These are phyloP conservation scores for Auanema sp. DNA, from an alignment of 2,888 invertebrate species.

Conservation along the genomic window DNA sequence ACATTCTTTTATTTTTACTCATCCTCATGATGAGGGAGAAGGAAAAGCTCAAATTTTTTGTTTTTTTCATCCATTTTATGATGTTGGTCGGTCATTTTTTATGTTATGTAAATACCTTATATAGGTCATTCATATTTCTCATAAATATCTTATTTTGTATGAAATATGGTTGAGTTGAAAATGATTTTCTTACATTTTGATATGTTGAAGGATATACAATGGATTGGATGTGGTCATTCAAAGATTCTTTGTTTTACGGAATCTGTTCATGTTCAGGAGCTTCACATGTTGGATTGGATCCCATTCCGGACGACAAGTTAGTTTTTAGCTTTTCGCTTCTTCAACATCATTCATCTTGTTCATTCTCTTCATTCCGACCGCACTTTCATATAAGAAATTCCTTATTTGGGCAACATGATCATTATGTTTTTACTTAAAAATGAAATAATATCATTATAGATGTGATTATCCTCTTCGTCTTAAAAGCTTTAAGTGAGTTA, in stretches of 20 bases:
- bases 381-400: not conserved
- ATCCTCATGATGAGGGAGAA: too few relatives aligned
- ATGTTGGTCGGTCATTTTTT: too few relatives aligned
- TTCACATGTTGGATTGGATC: slow-evolving; percentile 31
- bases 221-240: slow-evolving; percentile 63
- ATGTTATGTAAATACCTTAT: too few relatives aligned
- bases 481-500: slow-evolving; percentile 39
- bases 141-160: too few relatives aligned
- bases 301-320: slow-evolving; percentile 41
- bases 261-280: slow-evolving; percentile 56
- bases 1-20: too few relatives aligned
- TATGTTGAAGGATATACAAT: slow-evolving; percentile 27
- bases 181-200: slow-evolving; percentile 3
- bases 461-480: slow-evolving; percentile 38
- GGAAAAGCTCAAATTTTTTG: too few relatives aligned
- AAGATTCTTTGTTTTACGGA: slow-evolving; percentile 62
- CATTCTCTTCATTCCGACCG: not conserved
- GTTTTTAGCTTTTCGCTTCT: slow-evolving; percentile 13
- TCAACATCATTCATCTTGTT: too few relatives aligned
- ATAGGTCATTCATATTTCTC: too few relatives aligned
- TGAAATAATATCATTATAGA: slow-evolving; percentile 24
- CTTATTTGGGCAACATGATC: not conserved
- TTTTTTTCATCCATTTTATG: too few relatives aligned
- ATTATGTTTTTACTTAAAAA: not conserved
- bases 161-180: not conserved